These are phyloP conservation scores for Pseudomyrmex concolor DNA, from an alignment of 1,140 invertebrate genomes.

Conservation along the genomic window DNA sequence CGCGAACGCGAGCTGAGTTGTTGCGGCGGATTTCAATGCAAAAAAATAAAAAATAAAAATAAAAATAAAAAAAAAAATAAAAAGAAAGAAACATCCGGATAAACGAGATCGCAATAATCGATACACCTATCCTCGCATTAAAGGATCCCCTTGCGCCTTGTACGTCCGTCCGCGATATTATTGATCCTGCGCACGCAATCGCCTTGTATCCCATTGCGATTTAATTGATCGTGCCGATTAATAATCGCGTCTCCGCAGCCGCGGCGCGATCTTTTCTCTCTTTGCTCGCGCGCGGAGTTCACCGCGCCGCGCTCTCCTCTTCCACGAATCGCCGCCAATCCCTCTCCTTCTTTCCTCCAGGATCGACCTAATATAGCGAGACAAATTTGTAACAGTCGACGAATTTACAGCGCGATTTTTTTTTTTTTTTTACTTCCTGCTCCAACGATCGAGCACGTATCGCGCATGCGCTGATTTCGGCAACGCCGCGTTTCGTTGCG, in stretches of 20 bases:
- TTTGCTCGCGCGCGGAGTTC: constrained; percentile 6
- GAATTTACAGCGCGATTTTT: constrained; percentile 24
- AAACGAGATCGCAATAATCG: constrained; percentile 75
- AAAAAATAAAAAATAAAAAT: constrained; percentile 21
- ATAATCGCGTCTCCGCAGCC: constrained; percentile 79
- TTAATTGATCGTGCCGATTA: constrained; percentile 84
- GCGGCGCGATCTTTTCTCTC: constrained; percentile 29
- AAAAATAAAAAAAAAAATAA: background rate
- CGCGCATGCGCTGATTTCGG: background rate
- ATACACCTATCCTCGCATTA: constrained; percentile 80
- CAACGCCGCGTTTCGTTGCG: background rate
- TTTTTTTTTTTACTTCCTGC: constrained; percentile 13
- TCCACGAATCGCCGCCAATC: background rate
- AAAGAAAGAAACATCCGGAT: constrained; percentile 59
- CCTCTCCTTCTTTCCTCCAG: background rate
- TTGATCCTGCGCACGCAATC: constrained; percentile 82
- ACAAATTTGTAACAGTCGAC: constrained; percentile 77
- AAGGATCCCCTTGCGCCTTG: constrained; percentile 76
- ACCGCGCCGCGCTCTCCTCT: background rate
- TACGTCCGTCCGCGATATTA: constrained; percentile 78
- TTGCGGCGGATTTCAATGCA: background rate
- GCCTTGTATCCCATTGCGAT: constrained; percentile 81
- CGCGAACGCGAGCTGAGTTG: background rate
- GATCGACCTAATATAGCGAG: constrained; percentile 75
- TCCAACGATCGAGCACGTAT: constrained; percentile 33